Base-by-base conservation (phyloP, 2,888 invertebrate genomes). In the Pristionchus japonicus region DNA sequence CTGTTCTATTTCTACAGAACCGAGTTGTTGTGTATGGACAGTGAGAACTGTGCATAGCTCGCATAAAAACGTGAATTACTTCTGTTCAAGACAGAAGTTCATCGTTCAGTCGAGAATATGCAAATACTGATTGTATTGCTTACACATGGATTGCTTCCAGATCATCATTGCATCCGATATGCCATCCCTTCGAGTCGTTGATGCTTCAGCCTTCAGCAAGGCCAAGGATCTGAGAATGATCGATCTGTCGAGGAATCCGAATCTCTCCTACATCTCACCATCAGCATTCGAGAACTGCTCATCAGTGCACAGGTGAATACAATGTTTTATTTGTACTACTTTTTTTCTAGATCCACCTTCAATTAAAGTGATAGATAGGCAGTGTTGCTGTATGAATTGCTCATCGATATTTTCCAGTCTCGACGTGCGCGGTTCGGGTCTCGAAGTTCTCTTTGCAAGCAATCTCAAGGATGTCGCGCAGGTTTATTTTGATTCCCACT, bases 261-360 rank as follows among this genome's bases (percentile, higher is more conserved):
- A 74, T 57, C 89, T 92, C 34, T 77, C 88, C 20, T 92, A 89
- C 61, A 86, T 92, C 27, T 92, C 92, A 15, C 91, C 92, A 13
- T 52, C 80, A 23, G 91, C 92, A n/a, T 91, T 92, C 77, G 83
- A 87, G n/a, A 92, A 90, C 74, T 90, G 88, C 57, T 88, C 90
- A 1, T 70, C 88, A 6, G 84, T 92, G 40, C 91, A 89, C 86
- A 90, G 91, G 92, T 91, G 13, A 13, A 15, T 43, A 1, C 11
- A 9, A 11, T 11, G 43, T 43, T 11, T n/a, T n/a, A n/a, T n/a
- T n/a, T n/a, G n/a, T n/a, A n/a, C n/a, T n/a, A n/a, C n/a, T n/a
- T n/a, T n/a, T n/a, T n/a, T n/a, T n/a, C n/a, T n/a, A n/a, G n/a
- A n/a, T n/a, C n/a, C n/a, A n/a, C n/a, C n/a, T n/a, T n/a, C n/a